These are phyloP conservation scores for Phylloscopus trochilus DNA, from an alignment of 2,113 vertebrate species.

Conservation along the genomic window DNA sequence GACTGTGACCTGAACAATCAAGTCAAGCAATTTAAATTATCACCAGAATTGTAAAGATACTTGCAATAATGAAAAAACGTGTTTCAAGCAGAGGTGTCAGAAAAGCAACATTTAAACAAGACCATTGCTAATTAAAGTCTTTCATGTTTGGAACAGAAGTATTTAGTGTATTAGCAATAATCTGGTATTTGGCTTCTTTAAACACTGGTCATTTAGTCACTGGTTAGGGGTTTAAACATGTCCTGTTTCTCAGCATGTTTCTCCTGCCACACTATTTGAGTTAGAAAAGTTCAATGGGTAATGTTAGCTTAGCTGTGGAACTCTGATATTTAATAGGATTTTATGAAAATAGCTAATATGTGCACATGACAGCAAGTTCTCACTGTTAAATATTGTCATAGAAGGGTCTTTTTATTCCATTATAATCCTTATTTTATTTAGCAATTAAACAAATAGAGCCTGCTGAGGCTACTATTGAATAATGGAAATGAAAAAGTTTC, in stretches of 20 bases:
- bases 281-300: conserved; percentile 42
- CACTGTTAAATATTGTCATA: conserved; percentile 49
- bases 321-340: conserved; percentile 59
- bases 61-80: conserved; percentile 1
- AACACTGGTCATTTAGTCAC: neutral
- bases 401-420: conserved; percentile 18
- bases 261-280: neutral
- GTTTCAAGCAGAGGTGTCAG: neutral
- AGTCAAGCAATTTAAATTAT: conserved; percentile 15
- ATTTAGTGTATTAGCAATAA: neutral
- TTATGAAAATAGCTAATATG: conserved; percentile 23
- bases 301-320: conserved; percentile 32
- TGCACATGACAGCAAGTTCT: conserved; percentile 3
- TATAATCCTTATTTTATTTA: conserved; percentile 46
- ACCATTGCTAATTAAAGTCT: neutral
- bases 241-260: neutral
- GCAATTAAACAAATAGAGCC: conserved; percentile 29
- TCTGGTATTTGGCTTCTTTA: neutral
- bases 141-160: neutral
- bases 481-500: neutral
- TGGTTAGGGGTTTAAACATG: neutral
- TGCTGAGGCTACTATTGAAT: neutral
- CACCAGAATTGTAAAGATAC: neutral
- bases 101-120: neutral
- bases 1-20: conserved; percentile 31